Evolutionary conservation across 2,888 invertebrate genomes (phyloP).

Genomic region (Cerastis leucographa): DNA sequence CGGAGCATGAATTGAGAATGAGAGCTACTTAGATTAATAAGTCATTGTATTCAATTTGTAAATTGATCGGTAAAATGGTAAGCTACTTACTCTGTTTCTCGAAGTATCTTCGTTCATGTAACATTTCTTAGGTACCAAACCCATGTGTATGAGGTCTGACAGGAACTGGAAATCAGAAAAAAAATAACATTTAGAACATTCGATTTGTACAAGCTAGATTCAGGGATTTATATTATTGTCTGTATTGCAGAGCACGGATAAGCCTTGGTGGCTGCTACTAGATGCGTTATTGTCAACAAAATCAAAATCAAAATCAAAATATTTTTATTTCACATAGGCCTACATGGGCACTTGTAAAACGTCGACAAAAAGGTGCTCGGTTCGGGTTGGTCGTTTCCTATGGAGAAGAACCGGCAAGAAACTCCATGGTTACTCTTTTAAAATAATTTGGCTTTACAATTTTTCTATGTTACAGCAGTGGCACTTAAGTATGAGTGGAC

Average conservation of each 20-base stretch:
- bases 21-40: neutral
- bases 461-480: no score
- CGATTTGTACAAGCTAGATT: neutral
- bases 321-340: no score
- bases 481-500: no score
- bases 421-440: no score
- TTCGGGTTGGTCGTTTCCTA: no score
- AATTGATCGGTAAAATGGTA: neutral
- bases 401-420: no score
- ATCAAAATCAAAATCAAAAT: no score
- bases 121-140: conserved; percentile 78
- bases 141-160: conserved; percentile 76
- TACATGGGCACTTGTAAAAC: no score
- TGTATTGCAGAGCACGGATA: neutral
- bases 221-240: neutral
- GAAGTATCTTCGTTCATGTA: conserved; percentile 73
- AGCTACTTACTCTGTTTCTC: conserved; percentile 66
- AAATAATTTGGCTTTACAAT: no score
- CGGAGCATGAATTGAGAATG: neutral
- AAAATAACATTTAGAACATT: neutral
- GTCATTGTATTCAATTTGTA: neutral
- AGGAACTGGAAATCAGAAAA: conserved; percentile 76
- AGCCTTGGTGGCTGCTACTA: neutral
- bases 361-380: no score
- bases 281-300: neutral